Evolutionary conservation across 1,140 invertebrate species (phyloP).

Genomic region (Pseudomyrmex cubaensis): DNA sequence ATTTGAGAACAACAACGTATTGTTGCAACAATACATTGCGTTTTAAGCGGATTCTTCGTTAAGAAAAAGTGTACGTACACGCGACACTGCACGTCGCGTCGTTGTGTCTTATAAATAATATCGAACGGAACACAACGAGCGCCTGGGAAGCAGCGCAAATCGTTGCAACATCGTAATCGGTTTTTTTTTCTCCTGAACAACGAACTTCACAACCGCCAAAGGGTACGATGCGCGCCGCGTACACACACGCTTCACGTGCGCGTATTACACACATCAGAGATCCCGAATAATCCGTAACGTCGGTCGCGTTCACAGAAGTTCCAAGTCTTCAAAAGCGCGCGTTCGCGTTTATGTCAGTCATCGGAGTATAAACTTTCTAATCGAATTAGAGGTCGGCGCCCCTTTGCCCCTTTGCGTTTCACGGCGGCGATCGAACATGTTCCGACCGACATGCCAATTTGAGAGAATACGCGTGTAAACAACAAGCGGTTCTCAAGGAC

Average conservation of each 20-base stretch:
- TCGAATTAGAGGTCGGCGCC: constrained; percentile 63
- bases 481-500: not conserved
- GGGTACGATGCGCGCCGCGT: not conserved
- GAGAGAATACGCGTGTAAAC: constrained; percentile 8
- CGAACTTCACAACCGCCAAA: not conserved
- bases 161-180: constrained; percentile 7
- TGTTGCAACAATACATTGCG: not conserved
- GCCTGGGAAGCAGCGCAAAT: constrained; percentile 2
- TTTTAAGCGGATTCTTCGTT: not conserved
- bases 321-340: constrained; percentile 54
- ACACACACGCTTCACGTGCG: not conserved
- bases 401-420: constrained; percentile 25
- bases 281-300: constrained; percentile 28
- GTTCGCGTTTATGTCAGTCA: constrained; percentile 17
- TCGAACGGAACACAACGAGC: constrained; percentile 16
- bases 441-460: constrained; percentile 15
- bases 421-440: constrained; percentile 55
- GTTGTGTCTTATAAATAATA: constrained; percentile 31
- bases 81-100: not conserved
- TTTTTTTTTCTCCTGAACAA: not conserved
- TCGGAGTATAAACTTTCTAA: constrained; percentile 64
- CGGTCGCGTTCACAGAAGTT: constrained; percentile 37
- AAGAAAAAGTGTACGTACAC: constrained; percentile 3
- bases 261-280: not conserved
- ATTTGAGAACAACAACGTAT: not conserved